Conservation (phyloP, 2,113 vertebrate species). For the Nothocercus nigrocapillus region DNA sequence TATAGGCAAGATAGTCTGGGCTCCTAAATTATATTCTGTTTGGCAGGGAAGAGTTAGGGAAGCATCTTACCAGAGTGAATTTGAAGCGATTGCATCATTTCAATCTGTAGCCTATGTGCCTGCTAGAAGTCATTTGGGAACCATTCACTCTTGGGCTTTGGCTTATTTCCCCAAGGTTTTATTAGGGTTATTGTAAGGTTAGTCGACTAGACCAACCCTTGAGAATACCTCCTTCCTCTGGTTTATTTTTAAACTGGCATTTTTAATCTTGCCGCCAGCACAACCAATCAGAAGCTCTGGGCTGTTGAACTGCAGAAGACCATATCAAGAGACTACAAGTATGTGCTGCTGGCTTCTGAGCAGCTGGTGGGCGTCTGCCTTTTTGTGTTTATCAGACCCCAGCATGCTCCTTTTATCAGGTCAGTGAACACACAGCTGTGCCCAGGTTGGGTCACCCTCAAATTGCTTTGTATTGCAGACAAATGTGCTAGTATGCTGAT, state of each 20-base stretch:
- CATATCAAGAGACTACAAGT: conserved; percentile 94
- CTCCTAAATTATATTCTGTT: not conserved
- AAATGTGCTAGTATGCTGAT: not conserved
- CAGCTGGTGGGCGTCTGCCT: conserved; percentile 98
- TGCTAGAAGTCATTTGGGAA: not conserved
- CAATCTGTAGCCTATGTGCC: not conserved
- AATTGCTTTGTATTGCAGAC: not conserved
- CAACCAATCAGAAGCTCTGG: conserved; percentile 98
- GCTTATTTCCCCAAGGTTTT: not conserved
- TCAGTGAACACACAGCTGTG: conserved; percentile 60
- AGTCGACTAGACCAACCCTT: not conserved
- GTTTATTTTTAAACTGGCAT: not conserved
- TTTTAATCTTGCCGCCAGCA: conserved; percentile 80
- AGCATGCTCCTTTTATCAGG: conserved; percentile 97
- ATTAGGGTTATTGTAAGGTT: not conserved
- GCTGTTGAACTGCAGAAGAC: conserved; percentile 96
- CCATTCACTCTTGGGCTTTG: not conserved
- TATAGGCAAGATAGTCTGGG: not conserved
- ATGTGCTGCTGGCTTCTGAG: conserved; percentile 95
- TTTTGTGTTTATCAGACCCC: conserved; percentile 95
- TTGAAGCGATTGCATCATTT: not conserved
- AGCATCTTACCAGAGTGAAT: not conserved
- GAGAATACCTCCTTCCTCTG: not conserved
- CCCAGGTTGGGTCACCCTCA: not conserved
- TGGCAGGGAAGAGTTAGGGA: not conserved